Base-by-base conservation (phyloP, 1,140 invertebrate species). In the Euura saliciscinereae region DNA sequence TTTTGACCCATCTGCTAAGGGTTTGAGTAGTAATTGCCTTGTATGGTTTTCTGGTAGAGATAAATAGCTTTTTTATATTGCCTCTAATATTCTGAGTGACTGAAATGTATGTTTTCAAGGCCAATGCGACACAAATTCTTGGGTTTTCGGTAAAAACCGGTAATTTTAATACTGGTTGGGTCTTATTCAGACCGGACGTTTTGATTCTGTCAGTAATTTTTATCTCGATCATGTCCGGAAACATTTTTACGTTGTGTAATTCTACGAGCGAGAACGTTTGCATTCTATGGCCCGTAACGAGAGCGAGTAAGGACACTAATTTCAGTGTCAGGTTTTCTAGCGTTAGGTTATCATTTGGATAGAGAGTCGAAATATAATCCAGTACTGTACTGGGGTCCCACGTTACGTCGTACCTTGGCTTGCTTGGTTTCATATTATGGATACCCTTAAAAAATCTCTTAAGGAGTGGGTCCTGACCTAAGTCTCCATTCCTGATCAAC, bases 261-360 rank as follows among this genome's bases (percentile, higher is more conserved):
- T 76, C 71, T 59, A 80, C 77, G 6, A 78, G 44, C 45, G 69
- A 70, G 11, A 80, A 75, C 0, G 78, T 79, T 71, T 79, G 79
- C 2, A 77, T 65, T 44, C 77, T 64, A 65, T 80, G 77, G 2
- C 71, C 77, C 4, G 79, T 79, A 69, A 73, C 72, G 70, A 90
- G 91, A 3, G 89, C 86, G 66, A 94, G 89, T 43, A 93, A 74
- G 3, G 90, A 91, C 5, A 93, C 88, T 89, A 91, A 75, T 28
- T 84, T 78, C 71, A 72, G 70, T 42, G 51, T 71, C 64, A 73
- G 43, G 59, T 59, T 66, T 51, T 74, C 51, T 64, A 70, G 28
- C 71, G 78, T 66, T n/a, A 76, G n/a, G 43, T n/a, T 51, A 45
- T 68, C 45, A 7, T 70, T n/a, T 10, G 66, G n/a, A n/a, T n/a